These are phyloP conservation scores for Epizoanthus ramosus DNA, from an alignment of 92 coral and sea anemone species.

Conservation along the genomic window DNA sequence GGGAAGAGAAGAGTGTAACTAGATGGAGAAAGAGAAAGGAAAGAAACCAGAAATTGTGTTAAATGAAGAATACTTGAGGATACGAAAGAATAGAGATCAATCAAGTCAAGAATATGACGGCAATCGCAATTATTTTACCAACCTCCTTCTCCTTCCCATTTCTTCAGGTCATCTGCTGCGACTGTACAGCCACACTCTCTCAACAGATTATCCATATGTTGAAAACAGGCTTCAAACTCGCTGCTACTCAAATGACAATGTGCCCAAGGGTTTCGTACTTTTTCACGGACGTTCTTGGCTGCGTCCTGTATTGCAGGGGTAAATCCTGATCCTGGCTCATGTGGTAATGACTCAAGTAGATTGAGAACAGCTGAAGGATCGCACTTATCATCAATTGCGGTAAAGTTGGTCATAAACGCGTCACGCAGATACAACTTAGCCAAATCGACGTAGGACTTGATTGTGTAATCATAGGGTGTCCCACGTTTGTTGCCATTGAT, in stretches of 20 bases:
- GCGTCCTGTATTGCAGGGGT: not conserved
- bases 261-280: slow-evolving; percentile 9
- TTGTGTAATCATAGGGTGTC: slow-evolving; percentile 12
- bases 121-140: too few relatives aligned
- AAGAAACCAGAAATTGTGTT: too few relatives aligned
- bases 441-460: slow-evolving; percentile 13
- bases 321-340: slow-evolving; percentile 23
- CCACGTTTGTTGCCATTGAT: slow-evolving; percentile 21
- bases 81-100: too few relatives aligned
- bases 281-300: not conserved
- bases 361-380: slow-evolving; percentile 33
- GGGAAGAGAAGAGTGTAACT: too few relatives aligned
- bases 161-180: not conserved
- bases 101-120: too few relatives aligned
- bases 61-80: too few relatives aligned
- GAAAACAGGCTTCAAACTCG: slow-evolving; percentile 15
- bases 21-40: too few relatives aligned
- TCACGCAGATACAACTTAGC: slow-evolving; percentile 18
- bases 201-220: slow-evolving; percentile 7
- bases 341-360: slow-evolving; percentile 19
- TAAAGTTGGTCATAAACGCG: not conserved
- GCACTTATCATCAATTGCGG: not conserved
- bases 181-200: slow-evolving; percentile 8
- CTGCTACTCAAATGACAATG: not conserved
- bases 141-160: slow-evolving; percentile 1